These are phyloP conservation scores for Bolborhynchus lineola DNA, from an alignment of 2,113 vertebrate genomes.

Conservation along the genomic window DNA sequence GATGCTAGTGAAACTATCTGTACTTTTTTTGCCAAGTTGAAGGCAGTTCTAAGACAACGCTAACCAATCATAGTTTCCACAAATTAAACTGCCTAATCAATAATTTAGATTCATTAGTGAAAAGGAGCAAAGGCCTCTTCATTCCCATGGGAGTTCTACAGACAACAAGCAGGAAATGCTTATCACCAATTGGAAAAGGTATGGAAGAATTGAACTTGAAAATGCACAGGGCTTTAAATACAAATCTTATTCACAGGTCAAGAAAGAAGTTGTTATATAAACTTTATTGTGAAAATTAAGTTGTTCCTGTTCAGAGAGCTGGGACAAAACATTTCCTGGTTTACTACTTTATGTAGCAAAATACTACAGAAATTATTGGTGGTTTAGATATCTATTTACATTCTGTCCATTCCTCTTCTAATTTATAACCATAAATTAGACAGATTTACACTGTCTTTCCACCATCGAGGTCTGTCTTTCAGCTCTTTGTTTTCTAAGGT, in stretches of 20 bases:
- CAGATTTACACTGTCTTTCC: neutral
- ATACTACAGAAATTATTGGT: neutral
- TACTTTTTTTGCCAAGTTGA: neutral
- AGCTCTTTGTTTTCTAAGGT: neutral
- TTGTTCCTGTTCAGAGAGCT: neutral
- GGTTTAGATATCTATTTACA: neutral
- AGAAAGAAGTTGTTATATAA: neutral
- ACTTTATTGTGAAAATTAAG: neutral
- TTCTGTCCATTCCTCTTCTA: neutral
- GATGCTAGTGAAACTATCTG: neutral
- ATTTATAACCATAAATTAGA: neutral
- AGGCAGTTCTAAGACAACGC: neutral
- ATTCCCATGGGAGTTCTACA: neutral
- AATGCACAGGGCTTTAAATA: neutral
- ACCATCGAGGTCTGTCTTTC: neutral
- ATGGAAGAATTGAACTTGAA: neutral
- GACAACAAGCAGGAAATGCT: constrained; percentile 26
- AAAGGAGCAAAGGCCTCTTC: constrained; percentile 8
- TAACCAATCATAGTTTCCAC: neutral
- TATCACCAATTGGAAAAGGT: neutral
- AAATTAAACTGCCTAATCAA: constrained; percentile 42
- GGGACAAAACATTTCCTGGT: neutral
- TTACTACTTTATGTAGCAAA: neutral
- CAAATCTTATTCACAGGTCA: neutral
- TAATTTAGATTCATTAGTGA: constrained; percentile 46